A percentile compares a stretch with the other conserved stretches of the same genome.
These are phyloP conservation scores for Linyphia triangularis DNA, from an alignment of 2,888 invertebrate species.

Conservation along the genomic window DNA sequence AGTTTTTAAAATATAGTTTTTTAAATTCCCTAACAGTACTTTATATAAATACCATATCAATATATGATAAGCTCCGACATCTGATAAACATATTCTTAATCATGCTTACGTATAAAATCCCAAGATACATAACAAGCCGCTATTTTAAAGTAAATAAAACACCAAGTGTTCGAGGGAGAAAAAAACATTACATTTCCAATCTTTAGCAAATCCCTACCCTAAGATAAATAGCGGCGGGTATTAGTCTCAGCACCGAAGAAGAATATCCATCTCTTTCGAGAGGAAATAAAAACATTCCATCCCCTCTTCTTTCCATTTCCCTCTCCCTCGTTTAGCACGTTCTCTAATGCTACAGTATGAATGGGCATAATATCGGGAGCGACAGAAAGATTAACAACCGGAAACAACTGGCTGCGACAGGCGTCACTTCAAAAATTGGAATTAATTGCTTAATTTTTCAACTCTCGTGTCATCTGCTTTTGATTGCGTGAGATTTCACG, in stretches of 20 bases:
- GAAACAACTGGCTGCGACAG: slow-evolving; percentile 68
- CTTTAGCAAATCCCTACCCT: background rate
- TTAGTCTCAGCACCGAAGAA: slow-evolving; percentile 23
- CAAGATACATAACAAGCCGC: no score
- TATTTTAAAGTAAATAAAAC: no score
- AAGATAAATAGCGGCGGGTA: slow-evolving; percentile 39
- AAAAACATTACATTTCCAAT: background rate
- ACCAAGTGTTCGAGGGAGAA: no score
- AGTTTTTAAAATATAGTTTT: no score
- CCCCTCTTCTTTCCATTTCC: slow-evolving; percentile 6
- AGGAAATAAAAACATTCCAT: slow-evolving; percentile 25
- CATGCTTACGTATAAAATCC: no score
- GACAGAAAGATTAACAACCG: slow-evolving; percentile 63
- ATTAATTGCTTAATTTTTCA: slow-evolving; percentile 72
- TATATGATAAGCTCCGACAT: no score
- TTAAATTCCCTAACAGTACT: no score
- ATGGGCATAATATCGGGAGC: slow-evolving; percentile 49
- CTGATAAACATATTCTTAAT: no score
- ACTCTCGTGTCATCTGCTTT: slow-evolving; percentile 49
- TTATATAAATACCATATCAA: no score
- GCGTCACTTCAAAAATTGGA: slow-evolving; percentile 62
- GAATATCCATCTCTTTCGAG: background rate
- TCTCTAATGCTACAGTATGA: slow-evolving; percentile 32
- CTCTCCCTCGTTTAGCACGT: background rate
- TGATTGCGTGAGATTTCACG: slow-evolving; percentile 59